These are phyloP conservation scores for Mesoclemmys tuberculata DNA, from an alignment of 2,113 vertebrate genomes.

Conservation along the genomic window DNA sequence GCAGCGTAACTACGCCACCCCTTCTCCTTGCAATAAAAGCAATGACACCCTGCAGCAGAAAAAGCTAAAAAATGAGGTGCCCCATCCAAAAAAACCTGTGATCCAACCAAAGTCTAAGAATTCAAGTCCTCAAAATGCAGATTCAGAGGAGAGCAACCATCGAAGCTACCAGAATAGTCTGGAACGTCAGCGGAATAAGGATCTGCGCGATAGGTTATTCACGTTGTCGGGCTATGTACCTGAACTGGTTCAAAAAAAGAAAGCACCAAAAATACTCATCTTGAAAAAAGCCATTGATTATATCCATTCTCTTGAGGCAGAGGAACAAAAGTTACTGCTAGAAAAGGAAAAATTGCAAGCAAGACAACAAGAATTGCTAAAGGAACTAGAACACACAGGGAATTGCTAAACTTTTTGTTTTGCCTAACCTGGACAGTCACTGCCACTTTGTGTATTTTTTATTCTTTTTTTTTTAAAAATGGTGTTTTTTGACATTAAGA, in stretches of 20 bases:
- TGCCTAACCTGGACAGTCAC: conserved; percentile 78
- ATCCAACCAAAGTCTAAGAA: conserved; percentile 84
- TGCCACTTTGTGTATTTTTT: conserved; percentile 89
- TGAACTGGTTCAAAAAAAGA: conserved; percentile 94
- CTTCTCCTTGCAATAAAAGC: conserved; percentile 89
- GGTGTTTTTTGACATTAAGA: conserved; percentile 97
- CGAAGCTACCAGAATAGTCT: conserved; percentile 97
- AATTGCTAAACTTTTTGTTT: conserved; percentile 88
- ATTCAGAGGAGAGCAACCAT: conserved; percentile 96
- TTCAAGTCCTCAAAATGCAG: conserved; percentile 90
- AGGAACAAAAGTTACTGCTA: conserved; percentile 89
- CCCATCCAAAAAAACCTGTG: conserved; percentile 77
- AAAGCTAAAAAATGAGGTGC: conserved; percentile 83
- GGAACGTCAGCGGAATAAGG: conserved; percentile 96
- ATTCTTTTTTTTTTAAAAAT: too few relatives aligned
- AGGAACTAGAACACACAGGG: conserved; percentile 90
- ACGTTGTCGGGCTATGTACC: conserved; percentile 96
- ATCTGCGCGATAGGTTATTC: conserved; percentile 96
- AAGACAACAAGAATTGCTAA: conserved; percentile 90
- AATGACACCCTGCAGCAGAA: conserved; percentile 89
- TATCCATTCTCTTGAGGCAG: conserved; percentile 89
- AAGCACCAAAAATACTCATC: conserved; percentile 98
- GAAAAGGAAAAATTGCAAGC: conserved; percentile 92
- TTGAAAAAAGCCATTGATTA: conserved; percentile 98
- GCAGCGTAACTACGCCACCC: conserved; percentile 97